Percentiles rank a stretch among this genome's conserved stretches.
Conservation (phyloP, 1,140 invertebrate genomes). For the Acromyrmex charruanus region DNA sequence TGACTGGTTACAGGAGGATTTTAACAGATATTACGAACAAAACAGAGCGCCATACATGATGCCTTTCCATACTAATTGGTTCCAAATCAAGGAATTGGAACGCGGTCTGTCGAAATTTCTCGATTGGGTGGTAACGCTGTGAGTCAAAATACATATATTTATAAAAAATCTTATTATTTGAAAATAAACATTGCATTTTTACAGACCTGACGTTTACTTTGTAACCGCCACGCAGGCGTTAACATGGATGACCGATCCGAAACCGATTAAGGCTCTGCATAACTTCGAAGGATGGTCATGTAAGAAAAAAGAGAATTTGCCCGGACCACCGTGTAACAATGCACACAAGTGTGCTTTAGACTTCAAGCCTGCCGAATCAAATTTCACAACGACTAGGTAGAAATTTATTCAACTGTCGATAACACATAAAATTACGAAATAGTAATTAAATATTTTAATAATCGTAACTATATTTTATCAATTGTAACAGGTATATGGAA, state of each 20-base stretch:
- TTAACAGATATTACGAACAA: conserved; percentile 93
- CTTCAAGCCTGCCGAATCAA: conserved; percentile 92
- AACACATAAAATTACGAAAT: conserved; percentile 7
- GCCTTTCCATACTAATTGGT: conserved; percentile 98
- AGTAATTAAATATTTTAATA: conserved; percentile 36
- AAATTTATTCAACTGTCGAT: not conserved
- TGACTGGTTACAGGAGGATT: conserved; percentile 97
- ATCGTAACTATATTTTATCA: conserved; percentile 11
- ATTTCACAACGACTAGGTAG: conserved; percentile 92
- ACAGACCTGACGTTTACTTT: conserved; percentile 95
- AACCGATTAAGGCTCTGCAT: conserved; percentile 89
- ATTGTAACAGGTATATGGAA: conserved; percentile 91
- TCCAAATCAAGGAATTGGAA: conserved; percentile 95
- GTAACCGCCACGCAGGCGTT: conserved; percentile 96
- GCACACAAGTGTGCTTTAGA: conserved; percentile 94
- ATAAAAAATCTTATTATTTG: conserved; percentile 14
- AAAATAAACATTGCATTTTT: conserved; percentile 68
- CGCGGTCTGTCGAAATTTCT: conserved; percentile 95
- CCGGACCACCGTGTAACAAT: conserved; percentile 92
- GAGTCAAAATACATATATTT: conserved; percentile 84
- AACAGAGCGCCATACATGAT: conserved; percentile 97
- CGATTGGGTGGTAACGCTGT: conserved; percentile 92
- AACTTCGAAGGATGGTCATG: conserved; percentile 94
- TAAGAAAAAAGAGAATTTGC: conserved; percentile 90
- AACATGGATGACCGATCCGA: conserved; percentile 96